These are phyloP conservation scores for Troides aeacus DNA, from an alignment of 2,888 invertebrate genomes.

Conservation along the genomic window DNA sequence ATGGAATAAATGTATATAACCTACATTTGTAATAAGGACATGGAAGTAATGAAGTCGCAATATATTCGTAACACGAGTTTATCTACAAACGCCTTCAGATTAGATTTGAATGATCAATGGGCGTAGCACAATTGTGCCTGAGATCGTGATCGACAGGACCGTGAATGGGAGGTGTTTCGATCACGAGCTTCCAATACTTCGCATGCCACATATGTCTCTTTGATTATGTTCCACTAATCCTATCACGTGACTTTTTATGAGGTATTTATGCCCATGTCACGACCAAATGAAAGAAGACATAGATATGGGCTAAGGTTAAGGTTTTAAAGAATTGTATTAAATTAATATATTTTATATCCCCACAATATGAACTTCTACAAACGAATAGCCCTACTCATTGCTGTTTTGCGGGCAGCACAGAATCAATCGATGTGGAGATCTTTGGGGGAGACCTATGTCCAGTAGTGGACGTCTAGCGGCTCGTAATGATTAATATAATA, in stretches of 20 bases:
- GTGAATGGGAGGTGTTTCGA: slow-evolving; percentile 44
- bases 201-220: slow-evolving; percentile 32
- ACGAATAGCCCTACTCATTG: no score
- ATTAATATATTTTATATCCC: no score
- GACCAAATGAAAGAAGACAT: no score
- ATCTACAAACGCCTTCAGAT: slow-evolving; percentile 31
- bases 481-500: no score
- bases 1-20: neutral
- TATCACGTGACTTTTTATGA: neutral
- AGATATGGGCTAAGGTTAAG: no score
- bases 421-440: no score
- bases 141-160: slow-evolving; percentile 45
- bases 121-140: slow-evolving; percentile 38
- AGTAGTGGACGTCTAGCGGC: no score
- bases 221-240: neutral
- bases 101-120: slow-evolving; percentile 27
- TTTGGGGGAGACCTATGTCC: no score
- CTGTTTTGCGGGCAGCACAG: no score
- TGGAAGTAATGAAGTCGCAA: slow-evolving; percentile 10
- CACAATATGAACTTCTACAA: no score
- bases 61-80: slow-evolving; percentile 28
- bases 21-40: slow-evolving; percentile 10
- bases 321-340: no score
- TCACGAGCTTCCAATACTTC: slow-evolving; percentile 36
- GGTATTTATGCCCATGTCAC: no score